Conservation (phyloP, 2,797 vertebrate genomes). For the Ctenopoma kingsleyae region DNA sequence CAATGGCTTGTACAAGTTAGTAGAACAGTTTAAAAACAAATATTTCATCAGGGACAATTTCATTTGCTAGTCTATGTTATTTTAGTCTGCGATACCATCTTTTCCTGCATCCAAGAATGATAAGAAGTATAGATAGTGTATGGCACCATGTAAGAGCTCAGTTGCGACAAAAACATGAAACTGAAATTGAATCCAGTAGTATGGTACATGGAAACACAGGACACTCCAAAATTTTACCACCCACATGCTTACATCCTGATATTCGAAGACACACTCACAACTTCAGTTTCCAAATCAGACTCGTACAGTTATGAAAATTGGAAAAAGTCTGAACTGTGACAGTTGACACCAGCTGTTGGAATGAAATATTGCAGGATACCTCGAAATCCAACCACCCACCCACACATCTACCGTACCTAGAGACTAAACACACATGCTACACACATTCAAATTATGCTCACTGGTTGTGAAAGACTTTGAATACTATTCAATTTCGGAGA, state of each 20-base stretch:
- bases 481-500: constrained; percentile 6
- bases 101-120: neutral
- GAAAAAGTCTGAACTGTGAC: neutral
- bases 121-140: neutral
- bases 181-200: constrained; percentile 6
- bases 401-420: neutral
- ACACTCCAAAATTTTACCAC: constrained; percentile 19
- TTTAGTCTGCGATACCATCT: neutral
- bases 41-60: constrained; percentile 11
- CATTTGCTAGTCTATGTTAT: constrained; percentile 20
- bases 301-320: constrained; percentile 25
- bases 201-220: constrained; percentile 27
- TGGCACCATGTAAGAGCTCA: constrained; percentile 2
- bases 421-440: neutral
- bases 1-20: constrained; percentile 97
- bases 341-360: constrained; percentile 37
- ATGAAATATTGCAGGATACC: constrained; percentile 21
- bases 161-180: constrained; percentile 24
- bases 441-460: constrained; percentile 12
- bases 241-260: constrained; percentile 26
- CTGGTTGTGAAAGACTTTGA: neutral
- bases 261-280: constrained; percentile 41
- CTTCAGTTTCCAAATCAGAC: constrained; percentile 29
- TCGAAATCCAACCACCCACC: constrained; percentile 30
- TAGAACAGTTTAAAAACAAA: constrained; percentile 24